phyloP scores from a whole-genome alignment of 2,113 vertebrate genomes.

The Dicaeum eximium region DNA sequence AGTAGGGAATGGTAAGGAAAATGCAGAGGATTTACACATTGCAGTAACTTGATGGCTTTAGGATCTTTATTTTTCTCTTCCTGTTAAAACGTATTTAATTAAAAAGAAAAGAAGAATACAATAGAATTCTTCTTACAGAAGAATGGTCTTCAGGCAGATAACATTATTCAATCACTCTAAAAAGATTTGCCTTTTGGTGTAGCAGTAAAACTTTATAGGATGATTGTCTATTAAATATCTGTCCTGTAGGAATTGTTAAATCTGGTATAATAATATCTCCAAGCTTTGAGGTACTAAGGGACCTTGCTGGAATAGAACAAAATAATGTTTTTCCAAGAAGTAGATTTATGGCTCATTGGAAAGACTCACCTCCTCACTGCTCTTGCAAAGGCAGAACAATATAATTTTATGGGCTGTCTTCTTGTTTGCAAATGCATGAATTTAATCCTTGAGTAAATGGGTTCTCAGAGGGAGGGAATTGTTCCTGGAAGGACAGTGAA shows the following conservation, averaged over 20 bases:
- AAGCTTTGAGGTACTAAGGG: neutral
- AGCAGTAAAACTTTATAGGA: neutral
- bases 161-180: conserved; percentile 1
- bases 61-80: neutral
- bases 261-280: neutral
- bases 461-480: neutral
- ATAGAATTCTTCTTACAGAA: too few relatives aligned
- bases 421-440: conserved; percentile 4
- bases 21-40: conserved; percentile 18
- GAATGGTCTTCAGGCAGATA: neutral
- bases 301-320: neutral
- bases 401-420: neutral
- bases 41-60: conserved; percentile 18
- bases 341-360: neutral
- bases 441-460: neutral
- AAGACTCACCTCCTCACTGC: neutral
- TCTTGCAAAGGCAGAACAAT: neutral
- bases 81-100: conserved; percentile 19
- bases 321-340: neutral
- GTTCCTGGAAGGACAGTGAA: neutral
- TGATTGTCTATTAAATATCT: neutral
- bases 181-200: neutral
- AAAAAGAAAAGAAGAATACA: too few relatives aligned
- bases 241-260: conserved; percentile 13
- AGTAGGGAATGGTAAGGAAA: neutral